phyloP scores from a whole-genome alignment of 2,888 invertebrate species.

The Acholoe squamosa region DNA sequence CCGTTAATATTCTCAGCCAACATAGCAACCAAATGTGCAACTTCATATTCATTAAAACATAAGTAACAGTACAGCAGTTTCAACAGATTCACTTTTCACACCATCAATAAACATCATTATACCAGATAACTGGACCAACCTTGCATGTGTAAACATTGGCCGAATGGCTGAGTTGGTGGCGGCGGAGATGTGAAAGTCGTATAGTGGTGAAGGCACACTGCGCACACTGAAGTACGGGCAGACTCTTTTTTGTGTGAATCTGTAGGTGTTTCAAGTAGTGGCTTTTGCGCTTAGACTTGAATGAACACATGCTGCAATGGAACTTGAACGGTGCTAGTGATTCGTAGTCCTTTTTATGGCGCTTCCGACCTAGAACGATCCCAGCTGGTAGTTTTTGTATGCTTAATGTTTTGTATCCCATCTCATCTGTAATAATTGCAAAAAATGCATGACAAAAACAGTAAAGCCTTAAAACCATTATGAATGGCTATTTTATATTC shows the following conservation, averaged over 20 bases:
- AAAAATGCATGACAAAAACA: background rate
- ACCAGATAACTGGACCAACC: conserved; percentile 40
- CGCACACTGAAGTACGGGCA: conserved; percentile 77
- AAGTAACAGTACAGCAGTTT: too few species aligned
- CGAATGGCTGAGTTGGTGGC: conserved; percentile 81
- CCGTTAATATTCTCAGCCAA: too few species aligned
- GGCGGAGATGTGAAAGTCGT: conserved; percentile 80
- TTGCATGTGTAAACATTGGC: conserved; percentile 74
- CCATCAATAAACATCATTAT: too few species aligned
- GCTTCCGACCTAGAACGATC: conserved; percentile 1
- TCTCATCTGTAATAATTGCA: background rate
- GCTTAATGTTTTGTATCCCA: background rate
- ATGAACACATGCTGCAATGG: conserved; percentile 83
- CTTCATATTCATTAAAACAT: too few species aligned
- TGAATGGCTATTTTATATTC: too few species aligned
- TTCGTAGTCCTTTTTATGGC: conserved; percentile 75
- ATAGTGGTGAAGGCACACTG: conserved; percentile 82
- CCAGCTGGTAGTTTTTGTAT: background rate
- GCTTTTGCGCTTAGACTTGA: conserved; percentile 84
- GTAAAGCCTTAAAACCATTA: too few species aligned
- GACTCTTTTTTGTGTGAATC: conserved; percentile 77
- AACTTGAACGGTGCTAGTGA: conserved; percentile 86
- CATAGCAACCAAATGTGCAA: too few species aligned
- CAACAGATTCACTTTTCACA: too few species aligned
- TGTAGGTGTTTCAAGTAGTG: conserved; percentile 82